Percentiles rank a stretch among this genome's conserved stretches.
Evolutionary conservation across 2,888 invertebrate species (phyloP).

Genomic region (Spisula solida): DNA sequence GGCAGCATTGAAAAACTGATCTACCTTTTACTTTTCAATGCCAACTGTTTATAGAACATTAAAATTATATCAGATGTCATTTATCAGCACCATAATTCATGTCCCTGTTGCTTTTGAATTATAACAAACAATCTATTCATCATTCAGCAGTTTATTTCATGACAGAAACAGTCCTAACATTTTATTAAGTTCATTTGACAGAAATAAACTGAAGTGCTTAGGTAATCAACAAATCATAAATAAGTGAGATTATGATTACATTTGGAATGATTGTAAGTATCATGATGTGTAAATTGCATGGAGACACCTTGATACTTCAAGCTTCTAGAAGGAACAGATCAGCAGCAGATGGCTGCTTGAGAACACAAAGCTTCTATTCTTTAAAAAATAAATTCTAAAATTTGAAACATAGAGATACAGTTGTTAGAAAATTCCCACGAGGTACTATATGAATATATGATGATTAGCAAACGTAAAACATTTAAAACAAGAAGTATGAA

Average conservation of each 20-base stretch:
- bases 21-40: too few relatives aligned
- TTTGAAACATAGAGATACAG: neutral
- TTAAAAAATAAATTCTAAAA: neutral
- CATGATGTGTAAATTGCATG: constrained; percentile 20
- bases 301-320: constrained; percentile 2
- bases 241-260: constrained; percentile 5
- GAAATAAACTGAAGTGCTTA: neutral
- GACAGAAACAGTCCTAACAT: too few relatives aligned
- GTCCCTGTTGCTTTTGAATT: too few relatives aligned
- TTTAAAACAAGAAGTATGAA: neutral
- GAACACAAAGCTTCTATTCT: neutral
- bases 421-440: neutral
- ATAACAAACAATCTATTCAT: too few relatives aligned
- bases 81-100: too few relatives aligned
- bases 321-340: neutral
- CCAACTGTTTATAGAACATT: too few relatives aligned
- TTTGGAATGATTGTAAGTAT: constrained; percentile 10
- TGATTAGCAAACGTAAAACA: neutral
- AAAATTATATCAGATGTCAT: too few relatives aligned
- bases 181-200: neutral
- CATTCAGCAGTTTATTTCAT: too few relatives aligned
- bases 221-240: constrained; percentile 3
- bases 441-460: neutral
- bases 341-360: neutral
- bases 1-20: too few relatives aligned